Base-by-base conservation (phyloP, 2,797 vertebrate species). In the Channa striata region DNA sequence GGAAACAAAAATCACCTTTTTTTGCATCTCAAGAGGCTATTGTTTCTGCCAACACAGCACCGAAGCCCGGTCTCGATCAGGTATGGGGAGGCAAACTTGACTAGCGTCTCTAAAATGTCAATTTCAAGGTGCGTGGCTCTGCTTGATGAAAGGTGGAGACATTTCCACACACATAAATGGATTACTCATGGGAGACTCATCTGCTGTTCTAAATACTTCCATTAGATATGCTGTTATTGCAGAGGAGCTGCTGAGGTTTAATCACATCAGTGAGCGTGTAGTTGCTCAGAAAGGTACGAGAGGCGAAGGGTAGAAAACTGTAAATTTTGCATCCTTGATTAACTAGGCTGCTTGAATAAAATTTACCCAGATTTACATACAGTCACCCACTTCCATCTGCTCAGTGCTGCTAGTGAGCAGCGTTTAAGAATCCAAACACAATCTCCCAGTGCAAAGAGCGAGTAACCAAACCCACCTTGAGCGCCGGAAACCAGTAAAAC, bases 401-500 rank as follows among this genome's bases (percentile, higher is more conserved):
- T 71, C 43, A 43, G 14, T 37, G 46, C 23, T 33, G 14, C 14
- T 20, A 14, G 37, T 46, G 12, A 52, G 47, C 59, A 30, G 51
- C 17, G 44, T 19, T 3, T 13, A 53, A 46, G 3, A 11, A 37
- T 30, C 4, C 5, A 51, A 44, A 52, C n/a, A 68, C 34, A 0
- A 36, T 39, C 2, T 40, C 9, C 48, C 9, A 19, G 9, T 8
- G 7, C 2, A 19, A 19, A 19, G 17, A 16, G 53, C 19, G 63
- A 56, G 59, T 1, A 47, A 19, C 14, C 36, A 17, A 1, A 40
- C 76, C 86, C 40, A 99, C 97, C 96, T 99, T 42, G 96, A 97
- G 68, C 95, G 94, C 23, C 97, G 94, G 72, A 96, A 96, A 43
- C 95, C 95, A 0, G 95, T 71, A 13, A 95, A 91, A 47, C 92